Evolutionary conservation across 1,140 invertebrate genomes (phyloP).

Genomic region (Sarcophaga peregrina): DNA sequence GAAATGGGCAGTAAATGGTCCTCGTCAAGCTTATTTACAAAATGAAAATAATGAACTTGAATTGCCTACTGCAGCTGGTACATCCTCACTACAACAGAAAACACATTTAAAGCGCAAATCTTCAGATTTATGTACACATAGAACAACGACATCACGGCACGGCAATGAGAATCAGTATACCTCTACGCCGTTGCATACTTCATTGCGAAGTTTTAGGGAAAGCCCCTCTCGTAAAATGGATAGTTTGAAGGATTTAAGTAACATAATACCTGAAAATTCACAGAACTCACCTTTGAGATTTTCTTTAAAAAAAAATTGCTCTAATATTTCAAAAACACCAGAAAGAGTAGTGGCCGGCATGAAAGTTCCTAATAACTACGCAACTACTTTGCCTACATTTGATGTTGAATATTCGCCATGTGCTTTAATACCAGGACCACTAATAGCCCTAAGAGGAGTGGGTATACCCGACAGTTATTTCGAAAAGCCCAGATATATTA

Average conservation of each 20-base stretch:
- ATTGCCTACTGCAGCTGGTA: neutral
- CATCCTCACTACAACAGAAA: neutral
- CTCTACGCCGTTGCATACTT: conserved; percentile 57
- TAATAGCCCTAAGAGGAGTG: conserved; percentile 60
- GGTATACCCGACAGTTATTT: conserved; percentile 64
- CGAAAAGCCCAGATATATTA: conserved; percentile 61
- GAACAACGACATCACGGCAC: conserved; percentile 41
- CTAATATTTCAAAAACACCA: neutral
- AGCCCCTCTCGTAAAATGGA: conserved; percentile 47
- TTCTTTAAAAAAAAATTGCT: conserved; percentile 41
- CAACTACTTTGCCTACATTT: conserved; percentile 51
- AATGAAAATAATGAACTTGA: neutral
- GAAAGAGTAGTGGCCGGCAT: conserved; percentile 5
- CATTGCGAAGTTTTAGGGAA: neutral
- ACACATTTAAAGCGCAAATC: conserved; percentile 45
- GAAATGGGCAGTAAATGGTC: conserved; percentile 64
- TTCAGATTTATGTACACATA: conserved; percentile 33
- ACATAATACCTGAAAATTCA: conserved; percentile 50
- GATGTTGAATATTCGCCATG: conserved; percentile 51
- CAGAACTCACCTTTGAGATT: conserved; percentile 47
- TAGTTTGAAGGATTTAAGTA: conserved; percentile 56
- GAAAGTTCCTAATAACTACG: conserved; percentile 45
- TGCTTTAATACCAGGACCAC: conserved; percentile 55
- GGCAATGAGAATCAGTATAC: conserved; percentile 63
- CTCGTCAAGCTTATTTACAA: conserved; percentile 57